Evolutionary conservation across 2,113 vertebrate genomes (phyloP).

Genomic region (Hiodon tergisus): DNA sequence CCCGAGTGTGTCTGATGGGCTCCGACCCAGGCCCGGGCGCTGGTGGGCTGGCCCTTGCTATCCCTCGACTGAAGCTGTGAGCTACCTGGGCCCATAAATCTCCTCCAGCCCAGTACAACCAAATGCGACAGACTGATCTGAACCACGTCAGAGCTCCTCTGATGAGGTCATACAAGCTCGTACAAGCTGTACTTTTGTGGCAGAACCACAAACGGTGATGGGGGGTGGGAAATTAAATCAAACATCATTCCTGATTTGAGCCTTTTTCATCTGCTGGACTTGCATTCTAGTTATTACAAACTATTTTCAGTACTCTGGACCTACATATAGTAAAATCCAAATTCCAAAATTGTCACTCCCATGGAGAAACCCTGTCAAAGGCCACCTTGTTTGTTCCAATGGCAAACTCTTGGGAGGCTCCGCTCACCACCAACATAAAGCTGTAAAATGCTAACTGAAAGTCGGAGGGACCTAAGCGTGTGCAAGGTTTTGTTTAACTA

Average conservation of each 20-base stretch:
- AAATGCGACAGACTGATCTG: too few relatives aligned
- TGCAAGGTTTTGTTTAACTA: conserved; percentile 37
- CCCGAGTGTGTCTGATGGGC: not conserved
- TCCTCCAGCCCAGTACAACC: not conserved
- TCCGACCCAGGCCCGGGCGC: not conserved
- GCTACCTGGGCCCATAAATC: too few relatives aligned
- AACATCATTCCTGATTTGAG: not conserved
- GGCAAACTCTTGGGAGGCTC: conserved; percentile 16
- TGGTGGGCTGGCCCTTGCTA: not conserved
- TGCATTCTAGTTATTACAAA: too few relatives aligned
- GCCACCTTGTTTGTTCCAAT: conserved; percentile 12
- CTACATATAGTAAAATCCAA: not conserved
- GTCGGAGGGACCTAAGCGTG: conserved; percentile 33
- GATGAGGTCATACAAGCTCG: not conserved
- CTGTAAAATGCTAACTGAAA: conserved; percentile 42
- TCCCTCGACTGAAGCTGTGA: too few relatives aligned
- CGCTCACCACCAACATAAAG: conserved; percentile 31
- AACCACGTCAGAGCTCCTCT: too few relatives aligned
- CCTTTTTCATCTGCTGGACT: too few relatives aligned
- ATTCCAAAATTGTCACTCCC: conserved; percentile 6
- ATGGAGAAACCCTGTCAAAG: not conserved
- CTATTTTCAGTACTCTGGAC: not conserved
- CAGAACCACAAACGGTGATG: not conserved
- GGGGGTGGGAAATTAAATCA: not conserved
- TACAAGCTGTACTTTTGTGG: not conserved